These are phyloP conservation scores for Agrochola lychnidis DNA, from an alignment of 2,888 invertebrate species.

Conservation along the genomic window DNA sequence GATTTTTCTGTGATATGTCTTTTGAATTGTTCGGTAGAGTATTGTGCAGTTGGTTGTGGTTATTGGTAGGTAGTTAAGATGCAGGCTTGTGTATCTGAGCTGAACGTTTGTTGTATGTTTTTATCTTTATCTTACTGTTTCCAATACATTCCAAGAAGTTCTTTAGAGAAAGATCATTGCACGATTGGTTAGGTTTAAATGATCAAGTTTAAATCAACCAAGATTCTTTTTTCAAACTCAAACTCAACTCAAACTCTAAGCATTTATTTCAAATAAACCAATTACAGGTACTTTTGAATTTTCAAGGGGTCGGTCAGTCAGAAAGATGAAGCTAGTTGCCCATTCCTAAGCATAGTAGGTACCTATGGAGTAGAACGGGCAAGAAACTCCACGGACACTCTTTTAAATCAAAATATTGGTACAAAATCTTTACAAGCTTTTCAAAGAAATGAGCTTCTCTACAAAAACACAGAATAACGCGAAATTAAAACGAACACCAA, in stretches of 20 bases:
- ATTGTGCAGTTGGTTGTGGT: constrained; percentile 41
- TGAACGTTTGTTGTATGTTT: not conserved
- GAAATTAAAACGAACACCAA: not conserved
- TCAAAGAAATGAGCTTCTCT: not conserved
- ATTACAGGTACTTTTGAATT: too few species aligned
- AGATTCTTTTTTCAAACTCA: too few species aligned
- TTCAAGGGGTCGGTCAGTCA: too few species aligned
- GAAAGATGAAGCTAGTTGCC: too few species aligned
- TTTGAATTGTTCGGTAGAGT: constrained; percentile 54
- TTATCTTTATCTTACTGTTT: not conserved
- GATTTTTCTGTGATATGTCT: constrained; percentile 64
- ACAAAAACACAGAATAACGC: not conserved
- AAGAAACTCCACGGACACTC: too few species aligned
- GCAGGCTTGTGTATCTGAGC: not conserved
- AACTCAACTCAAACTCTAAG: too few species aligned
- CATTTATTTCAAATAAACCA: too few species aligned
- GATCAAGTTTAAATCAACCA: too few species aligned
- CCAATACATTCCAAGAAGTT: not conserved
- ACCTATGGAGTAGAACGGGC: too few species aligned
- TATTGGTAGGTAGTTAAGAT: constrained; percentile 19
- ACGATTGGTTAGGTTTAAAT: not conserved
- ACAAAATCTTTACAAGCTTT: too few species aligned
- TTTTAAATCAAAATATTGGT: too few species aligned
- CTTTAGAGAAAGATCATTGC: not conserved
- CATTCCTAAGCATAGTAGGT: too few species aligned